Evolutionary conservation across 2,797 vertebrate species (phyloP).

Genomic region (Scolopax bukidnonensis): DNA sequence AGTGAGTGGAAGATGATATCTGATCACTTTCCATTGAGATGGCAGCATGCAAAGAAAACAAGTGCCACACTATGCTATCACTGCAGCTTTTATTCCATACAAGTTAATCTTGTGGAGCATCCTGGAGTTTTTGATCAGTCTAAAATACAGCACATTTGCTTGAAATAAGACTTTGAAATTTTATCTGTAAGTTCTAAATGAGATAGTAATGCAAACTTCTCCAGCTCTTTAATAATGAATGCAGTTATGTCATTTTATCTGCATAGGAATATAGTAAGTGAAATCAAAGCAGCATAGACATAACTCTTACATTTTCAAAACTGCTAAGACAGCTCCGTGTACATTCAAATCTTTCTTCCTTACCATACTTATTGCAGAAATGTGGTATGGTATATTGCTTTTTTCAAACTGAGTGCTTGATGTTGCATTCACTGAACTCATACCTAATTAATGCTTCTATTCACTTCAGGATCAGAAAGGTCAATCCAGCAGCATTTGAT

Average conservation of each 20-base stretch:
- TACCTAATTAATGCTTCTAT: neutral
- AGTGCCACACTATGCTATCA: neutral
- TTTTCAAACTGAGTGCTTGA: neutral
- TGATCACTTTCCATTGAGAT: slow-evolving; percentile 8
- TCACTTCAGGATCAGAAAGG: slow-evolving; percentile 16
- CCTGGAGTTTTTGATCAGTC: slow-evolving; percentile 33
- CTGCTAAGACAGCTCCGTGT: neutral
- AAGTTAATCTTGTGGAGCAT: slow-evolving; percentile 22
- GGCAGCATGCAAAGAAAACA: neutral
- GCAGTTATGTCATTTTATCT: slow-evolving; percentile 30
- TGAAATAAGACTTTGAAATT: slow-evolving; percentile 61
- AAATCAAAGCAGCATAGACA: slow-evolving; percentile 32
- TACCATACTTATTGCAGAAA: neutral
- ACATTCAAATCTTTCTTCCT: neutral
- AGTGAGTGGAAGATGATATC: neutral
- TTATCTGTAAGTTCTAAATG: slow-evolving; percentile 57
- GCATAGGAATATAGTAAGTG: slow-evolving; percentile 13
- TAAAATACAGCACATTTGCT: slow-evolving; percentile 34
- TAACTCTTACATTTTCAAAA: slow-evolving; percentile 13
- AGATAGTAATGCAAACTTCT: slow-evolving; percentile 36
- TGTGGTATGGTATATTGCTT: neutral
- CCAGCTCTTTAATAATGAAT: slow-evolving; percentile 55
- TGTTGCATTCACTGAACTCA: neutral
- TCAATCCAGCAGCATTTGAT: neutral
- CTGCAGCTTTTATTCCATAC: neutral